These are phyloP conservation scores for Lateolabrax maculatus DNA, from an alignment of 2,797 vertebrate species.

Conservation along the genomic window DNA sequence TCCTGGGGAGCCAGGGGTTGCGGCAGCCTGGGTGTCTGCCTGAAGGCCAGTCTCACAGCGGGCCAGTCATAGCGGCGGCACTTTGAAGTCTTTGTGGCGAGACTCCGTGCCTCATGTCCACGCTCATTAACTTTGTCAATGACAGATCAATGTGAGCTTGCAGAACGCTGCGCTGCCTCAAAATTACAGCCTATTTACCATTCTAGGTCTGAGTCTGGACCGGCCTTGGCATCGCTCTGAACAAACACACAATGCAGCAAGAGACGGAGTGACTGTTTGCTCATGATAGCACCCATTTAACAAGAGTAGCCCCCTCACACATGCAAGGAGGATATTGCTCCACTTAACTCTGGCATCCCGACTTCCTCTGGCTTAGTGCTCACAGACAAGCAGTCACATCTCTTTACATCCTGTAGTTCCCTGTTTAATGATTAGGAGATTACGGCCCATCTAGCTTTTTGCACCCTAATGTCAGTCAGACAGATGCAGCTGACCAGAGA, in stretches of 20 bases:
- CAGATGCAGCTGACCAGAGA: constrained; percentile 41
- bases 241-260: constrained; percentile 59
- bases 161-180: constrained; percentile 55
- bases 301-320: constrained; percentile 46
- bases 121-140: constrained; percentile 84
- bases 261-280: constrained; percentile 37
- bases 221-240: constrained; percentile 60
- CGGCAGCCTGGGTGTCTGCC: constrained; percentile 77
- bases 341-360: constrained; percentile 62
- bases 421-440: constrained; percentile 68
- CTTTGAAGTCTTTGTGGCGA: constrained; percentile 84
- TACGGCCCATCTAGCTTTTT: constrained; percentile 54
- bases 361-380: constrained; percentile 63
- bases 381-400: constrained; percentile 60
- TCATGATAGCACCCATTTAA: constrained; percentile 62
- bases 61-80: constrained; percentile 63
- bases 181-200: constrained; percentile 72
- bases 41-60: constrained; percentile 78
- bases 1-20: constrained; percentile 61
- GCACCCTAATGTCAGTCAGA: constrained; percentile 65
- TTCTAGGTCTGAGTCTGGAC: constrained; percentile 41
- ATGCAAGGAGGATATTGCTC: constrained; percentile 69
- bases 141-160: constrained; percentile 79
- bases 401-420: constrained; percentile 65
- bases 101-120: constrained; percentile 77